Conservation (phyloP, 2,888 invertebrate genomes). For the Notocelia uddmanniana region DNA sequence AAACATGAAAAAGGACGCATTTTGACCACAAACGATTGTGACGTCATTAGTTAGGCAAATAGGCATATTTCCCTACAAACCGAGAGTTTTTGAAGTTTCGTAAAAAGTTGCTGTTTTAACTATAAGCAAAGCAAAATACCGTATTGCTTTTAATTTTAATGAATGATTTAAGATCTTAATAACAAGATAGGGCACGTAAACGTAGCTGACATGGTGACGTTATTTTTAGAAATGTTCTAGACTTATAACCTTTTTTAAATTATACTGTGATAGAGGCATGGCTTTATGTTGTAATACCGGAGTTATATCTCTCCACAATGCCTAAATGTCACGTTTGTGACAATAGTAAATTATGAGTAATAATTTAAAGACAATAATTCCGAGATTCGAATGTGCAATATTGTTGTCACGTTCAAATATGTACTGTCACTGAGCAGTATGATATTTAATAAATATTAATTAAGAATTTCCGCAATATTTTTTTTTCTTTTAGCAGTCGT, state of each 20-base stretch:
- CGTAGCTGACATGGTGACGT: neutral
- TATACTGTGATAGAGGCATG: constrained; percentile 72
- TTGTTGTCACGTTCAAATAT: constrained; percentile 15
- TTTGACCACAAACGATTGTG: no score
- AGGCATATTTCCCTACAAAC: no score
- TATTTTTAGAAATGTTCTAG: neutral
- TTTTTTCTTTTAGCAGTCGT: neutral
- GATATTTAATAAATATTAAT: neutral
- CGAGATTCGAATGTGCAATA: constrained; percentile 13
- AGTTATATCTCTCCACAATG: constrained; percentile 12
- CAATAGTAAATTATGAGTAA: constrained; percentile 24
- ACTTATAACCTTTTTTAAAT: constrained; percentile 58
- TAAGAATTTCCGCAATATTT: neutral
- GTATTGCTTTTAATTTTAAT: no score
- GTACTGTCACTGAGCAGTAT: neutral
- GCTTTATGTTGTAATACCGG: constrained; percentile 27
- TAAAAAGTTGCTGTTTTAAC: no score
- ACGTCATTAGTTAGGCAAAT: no score
- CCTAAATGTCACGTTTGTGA: constrained; percentile 30
- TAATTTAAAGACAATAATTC: constrained; percentile 23
- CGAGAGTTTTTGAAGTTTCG: no score
- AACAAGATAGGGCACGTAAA: neutral
- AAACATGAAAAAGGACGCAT: no score
- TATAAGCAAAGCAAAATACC: no score
- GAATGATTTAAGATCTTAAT: no score